Conservation (phyloP, 2,797 vertebrate species). For the Brachymystax lenok region DNA sequence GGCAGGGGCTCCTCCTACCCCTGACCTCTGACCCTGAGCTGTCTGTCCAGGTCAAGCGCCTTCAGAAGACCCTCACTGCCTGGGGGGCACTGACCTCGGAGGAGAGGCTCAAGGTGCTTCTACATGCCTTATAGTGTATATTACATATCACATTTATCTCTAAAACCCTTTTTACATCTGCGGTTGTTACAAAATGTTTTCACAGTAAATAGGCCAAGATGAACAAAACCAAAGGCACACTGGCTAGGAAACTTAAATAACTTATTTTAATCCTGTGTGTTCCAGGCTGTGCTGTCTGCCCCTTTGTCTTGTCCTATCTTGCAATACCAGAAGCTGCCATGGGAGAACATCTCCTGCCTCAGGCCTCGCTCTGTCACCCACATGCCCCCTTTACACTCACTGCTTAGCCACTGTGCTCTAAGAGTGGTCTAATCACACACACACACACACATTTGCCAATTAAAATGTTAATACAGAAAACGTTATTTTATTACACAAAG, state of each 20-base stretch:
- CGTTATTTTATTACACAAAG: neutral
- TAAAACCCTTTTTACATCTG: neutral
- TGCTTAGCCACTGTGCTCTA: conserved; percentile 79
- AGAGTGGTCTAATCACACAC: conserved; percentile 72
- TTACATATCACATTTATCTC: neutral
- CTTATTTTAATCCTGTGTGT: neutral
- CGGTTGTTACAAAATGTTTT: neutral
- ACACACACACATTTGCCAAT: neutral
- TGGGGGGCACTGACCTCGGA: conserved; percentile 66
- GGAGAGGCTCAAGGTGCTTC: conserved; percentile 80
- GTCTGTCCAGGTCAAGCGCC: conserved; percentile 57
- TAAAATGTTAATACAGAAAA: no score
- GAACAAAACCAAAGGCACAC: no score
- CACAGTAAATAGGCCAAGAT: neutral
- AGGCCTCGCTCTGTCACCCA: conserved; percentile 77
- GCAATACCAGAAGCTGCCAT: conserved; percentile 90
- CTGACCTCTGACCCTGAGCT: conserved; percentile 63
- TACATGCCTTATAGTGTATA: no score
- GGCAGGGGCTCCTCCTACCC: conserved; percentile 80
- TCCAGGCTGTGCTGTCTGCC: conserved; percentile 80
- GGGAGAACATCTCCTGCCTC: conserved; percentile 86
- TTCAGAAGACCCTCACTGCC: conserved; percentile 63
- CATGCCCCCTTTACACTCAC: conserved; percentile 86
- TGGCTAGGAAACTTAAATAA: neutral
- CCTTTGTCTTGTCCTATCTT: conserved; percentile 1